These are phyloP conservation scores for Mechanitis mazaeus DNA, from an alignment of 2,888 invertebrate genomes.

Conservation along the genomic window DNA sequence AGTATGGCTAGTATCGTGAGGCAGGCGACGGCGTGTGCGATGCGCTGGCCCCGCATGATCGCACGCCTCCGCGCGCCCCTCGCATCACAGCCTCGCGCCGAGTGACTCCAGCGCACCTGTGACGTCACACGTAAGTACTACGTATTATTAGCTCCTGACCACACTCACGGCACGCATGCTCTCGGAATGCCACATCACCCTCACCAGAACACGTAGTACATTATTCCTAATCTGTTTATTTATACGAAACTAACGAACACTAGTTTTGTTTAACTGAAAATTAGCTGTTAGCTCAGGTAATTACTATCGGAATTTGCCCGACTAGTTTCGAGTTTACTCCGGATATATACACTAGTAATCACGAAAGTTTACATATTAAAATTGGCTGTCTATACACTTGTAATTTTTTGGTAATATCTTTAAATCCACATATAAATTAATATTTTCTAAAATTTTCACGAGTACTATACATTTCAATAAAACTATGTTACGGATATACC, in stretches of 20 bases:
- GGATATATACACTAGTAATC: too few species aligned
- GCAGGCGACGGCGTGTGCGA: slow-evolving; percentile 47
- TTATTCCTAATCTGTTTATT: slow-evolving; percentile 24
- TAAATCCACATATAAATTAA: too few species aligned
- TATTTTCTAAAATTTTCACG: too few species aligned
- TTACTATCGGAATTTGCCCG: too few species aligned
- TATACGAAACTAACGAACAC: slow-evolving; percentile 11
- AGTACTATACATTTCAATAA: too few species aligned
- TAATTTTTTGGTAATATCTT: too few species aligned
- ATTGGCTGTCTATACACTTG: too few species aligned
- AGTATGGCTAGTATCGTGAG: slow-evolving; percentile 48
- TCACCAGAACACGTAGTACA: slow-evolving; percentile 20
- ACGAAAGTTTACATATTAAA: too few species aligned
- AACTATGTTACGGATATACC: too few species aligned
- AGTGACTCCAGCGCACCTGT: slow-evolving; percentile 61
- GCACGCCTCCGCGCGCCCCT: slow-evolving; percentile 63
- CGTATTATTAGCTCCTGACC: slow-evolving; percentile 26
- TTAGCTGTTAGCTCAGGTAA: too few species aligned
- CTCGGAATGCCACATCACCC: slow-evolving; percentile 22
- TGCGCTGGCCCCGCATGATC: slow-evolving; percentile 67
- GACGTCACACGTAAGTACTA: slow-evolving; percentile 20
- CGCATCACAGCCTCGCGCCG: slow-evolving; percentile 70
- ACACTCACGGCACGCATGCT: slow-evolving; percentile 20
- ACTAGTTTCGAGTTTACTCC: too few species aligned
- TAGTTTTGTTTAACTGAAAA: too few species aligned